Evolutionary conservation across 1,140 invertebrate genomes (phyloP), one percentile per base, ranked within the genome.

Genomic region (Panagrolaimus sp.): DNA sequence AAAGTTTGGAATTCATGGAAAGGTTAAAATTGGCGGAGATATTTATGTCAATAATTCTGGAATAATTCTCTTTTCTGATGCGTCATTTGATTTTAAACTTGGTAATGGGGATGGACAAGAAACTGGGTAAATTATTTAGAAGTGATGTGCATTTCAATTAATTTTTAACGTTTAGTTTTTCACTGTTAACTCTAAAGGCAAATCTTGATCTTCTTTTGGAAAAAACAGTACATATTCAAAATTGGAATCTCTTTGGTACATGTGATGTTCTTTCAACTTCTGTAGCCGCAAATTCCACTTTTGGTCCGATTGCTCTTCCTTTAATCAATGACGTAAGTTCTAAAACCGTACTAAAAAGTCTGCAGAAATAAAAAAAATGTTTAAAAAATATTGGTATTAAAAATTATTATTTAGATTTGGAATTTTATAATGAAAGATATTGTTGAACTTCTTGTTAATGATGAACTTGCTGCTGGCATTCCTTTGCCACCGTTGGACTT

Each of bases 401-500:
- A n/a, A 4, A 52, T 52, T 8, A 24, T 52, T 52, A 24, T 21
- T 21, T 21, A 52, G 48, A 52, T 52, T 52, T 52, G 48, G 48
- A 15, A 52, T 8, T 52, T 52, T 52, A 24, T 24, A 0, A 8
- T 52, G 48, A 24, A n/a, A 21, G 48, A 52, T 14, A 8, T 52
- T 8, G 48, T 24, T 21, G n/a, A 52, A 52, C 7, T 52, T 52
- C 9, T 52, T 1, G 26, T 52, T 14, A 52, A 52, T 52, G 48
- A 52, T 21, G 48, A n/a, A n/a, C 48, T 52, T 15, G 14, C n/a
- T 14, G 48, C n/a, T 12, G 48, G 48, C 8, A 52, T 52, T 15
- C 48, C 48, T 0, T 52, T 52, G 48, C 48, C 48, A 7, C 48
- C 48, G 9, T 52, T 52, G 48, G 26, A 52, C n/a, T 52, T 52